These are phyloP conservation scores for Serinus canaria DNA, from an alignment of 2,113 vertebrate genomes.

Conservation along the genomic window DNA sequence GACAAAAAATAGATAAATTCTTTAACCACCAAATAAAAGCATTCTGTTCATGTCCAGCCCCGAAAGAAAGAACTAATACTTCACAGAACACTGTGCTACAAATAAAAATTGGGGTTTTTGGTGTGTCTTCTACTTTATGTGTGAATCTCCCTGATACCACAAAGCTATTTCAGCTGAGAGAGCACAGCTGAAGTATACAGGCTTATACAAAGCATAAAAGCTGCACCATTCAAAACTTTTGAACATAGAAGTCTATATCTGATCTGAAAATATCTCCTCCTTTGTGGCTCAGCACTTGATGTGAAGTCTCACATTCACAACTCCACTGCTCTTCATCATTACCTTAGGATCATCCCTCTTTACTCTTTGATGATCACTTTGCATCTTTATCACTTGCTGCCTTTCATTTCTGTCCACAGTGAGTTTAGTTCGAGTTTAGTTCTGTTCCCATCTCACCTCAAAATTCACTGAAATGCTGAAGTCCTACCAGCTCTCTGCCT, in stretches of 20 bases:
- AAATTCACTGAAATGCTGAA: not conserved
- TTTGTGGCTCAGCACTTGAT: not conserved
- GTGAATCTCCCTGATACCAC: not conserved
- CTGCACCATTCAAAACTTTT: not conserved
- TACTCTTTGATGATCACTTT: not conserved
- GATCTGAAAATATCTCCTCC: not conserved
- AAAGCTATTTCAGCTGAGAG: not conserved
- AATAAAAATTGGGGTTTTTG: not conserved
- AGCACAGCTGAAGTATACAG: not conserved
- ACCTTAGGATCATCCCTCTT: not conserved
- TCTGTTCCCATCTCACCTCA: not conserved
- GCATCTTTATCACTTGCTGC: not conserved
- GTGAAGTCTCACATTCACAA: not conserved
- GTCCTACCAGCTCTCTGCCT: not conserved
- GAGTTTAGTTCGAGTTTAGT: not conserved
- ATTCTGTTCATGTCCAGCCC: not conserved
- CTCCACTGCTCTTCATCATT: not conserved
- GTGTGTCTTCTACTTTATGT: not conserved
- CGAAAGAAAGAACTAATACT: not conserved
- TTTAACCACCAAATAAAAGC: not conserved
- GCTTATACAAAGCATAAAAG: not conserved
- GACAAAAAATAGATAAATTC: not conserved
- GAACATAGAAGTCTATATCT: not conserved
- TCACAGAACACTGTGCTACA: not conserved
- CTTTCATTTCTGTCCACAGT: not conserved